Conservation (phyloP, 1,140 invertebrate species). For the Meteorus sp. region DNA sequence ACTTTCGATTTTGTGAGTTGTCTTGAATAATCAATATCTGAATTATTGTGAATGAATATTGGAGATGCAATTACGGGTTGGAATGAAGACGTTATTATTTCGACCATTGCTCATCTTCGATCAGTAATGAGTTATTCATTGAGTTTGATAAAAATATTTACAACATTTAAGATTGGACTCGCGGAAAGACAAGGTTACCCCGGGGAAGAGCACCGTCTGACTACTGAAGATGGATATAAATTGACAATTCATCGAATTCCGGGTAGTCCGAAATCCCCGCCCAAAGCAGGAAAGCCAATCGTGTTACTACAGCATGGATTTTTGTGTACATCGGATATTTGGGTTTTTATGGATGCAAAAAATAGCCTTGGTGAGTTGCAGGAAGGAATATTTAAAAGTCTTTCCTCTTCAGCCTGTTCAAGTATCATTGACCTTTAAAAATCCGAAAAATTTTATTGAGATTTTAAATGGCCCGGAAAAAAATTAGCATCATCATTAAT, state of each 20-base stretch:
- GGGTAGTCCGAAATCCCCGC: slow-evolving; percentile 8
- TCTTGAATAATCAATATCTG: too few species aligned
- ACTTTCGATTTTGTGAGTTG: too few species aligned
- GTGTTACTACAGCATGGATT: slow-evolving; percentile 61
- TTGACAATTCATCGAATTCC: slow-evolving; percentile 42
- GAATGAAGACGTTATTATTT: too few species aligned
- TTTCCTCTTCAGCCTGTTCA: background rate
- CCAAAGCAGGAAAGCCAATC: slow-evolving; percentile 30
- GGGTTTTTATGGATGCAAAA: slow-evolving; percentile 65
- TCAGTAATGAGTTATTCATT: too few species aligned
- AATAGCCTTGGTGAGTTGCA: slow-evolving; percentile 60
- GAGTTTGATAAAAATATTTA: too few species aligned
- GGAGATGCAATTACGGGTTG: too few species aligned
- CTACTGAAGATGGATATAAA: slow-evolving; percentile 43
- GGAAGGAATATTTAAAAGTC: background rate
- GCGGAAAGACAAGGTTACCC: slow-evolving; percentile 33
- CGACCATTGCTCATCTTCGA: too few species aligned
- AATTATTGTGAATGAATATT: too few species aligned
- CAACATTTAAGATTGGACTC: slow-evolving; percentile 22
- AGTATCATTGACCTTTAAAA: too few species aligned
- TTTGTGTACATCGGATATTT: slow-evolving; percentile 67
- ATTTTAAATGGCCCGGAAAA: too few species aligned
- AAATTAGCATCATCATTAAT: too few species aligned
- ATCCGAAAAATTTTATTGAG: too few species aligned
- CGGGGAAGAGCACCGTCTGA: slow-evolving; percentile 37